Base-by-base conservation (phyloP, 2,113 vertebrate genomes). In the Jaculus jaculus region DNA sequence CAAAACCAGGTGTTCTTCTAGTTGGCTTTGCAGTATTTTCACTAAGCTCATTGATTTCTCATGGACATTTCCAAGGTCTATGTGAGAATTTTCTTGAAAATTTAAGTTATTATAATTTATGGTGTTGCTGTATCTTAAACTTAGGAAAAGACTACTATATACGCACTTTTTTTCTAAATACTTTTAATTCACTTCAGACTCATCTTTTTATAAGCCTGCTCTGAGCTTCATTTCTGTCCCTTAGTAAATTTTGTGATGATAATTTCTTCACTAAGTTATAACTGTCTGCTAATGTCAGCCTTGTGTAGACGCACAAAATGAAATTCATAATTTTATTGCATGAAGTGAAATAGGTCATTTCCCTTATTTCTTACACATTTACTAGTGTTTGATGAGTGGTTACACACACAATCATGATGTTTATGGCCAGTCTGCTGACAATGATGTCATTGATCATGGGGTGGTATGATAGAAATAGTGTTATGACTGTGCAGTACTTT, bases 261-360 rank as follows among this genome's bases (percentile, higher is more conserved):
- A 78, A 60, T 66, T 92, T 72, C 58, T 86, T 86, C 60, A 66
- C 79, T 79, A 87, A 78, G 18, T 84, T 93, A 58, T 28, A 93
- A 32, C 26, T 21, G 51, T 83, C 12, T 78, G 3, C 12, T 71
- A 83, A 23, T 30, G 12, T 73, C 17, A 34, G 54, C 65, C 13
- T 42, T 87, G 60, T 26, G 32, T 69, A 87, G 17, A 3, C 73
- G 32, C 23, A 68, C n/a, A 78, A 26, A 78, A 80, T 26, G 20
- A 73, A 73, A 88, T 37, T 84, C 26, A 75, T 15, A 93, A 28
- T 54, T 66, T 61, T 5, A 2, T 69, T 63, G 47, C 28, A 32
- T 74, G 34, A 60, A 61, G 32, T 51, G 20, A 73, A 65, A 61
- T 61, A 66, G n/a, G 84, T 11, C 24, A 72, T 13, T 83, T 0